Evolutionary conservation across 2,888 invertebrate genomes (phyloP), one percentile per base, ranked within the genome.

Genomic region (Machimus atricapillus): DNA sequence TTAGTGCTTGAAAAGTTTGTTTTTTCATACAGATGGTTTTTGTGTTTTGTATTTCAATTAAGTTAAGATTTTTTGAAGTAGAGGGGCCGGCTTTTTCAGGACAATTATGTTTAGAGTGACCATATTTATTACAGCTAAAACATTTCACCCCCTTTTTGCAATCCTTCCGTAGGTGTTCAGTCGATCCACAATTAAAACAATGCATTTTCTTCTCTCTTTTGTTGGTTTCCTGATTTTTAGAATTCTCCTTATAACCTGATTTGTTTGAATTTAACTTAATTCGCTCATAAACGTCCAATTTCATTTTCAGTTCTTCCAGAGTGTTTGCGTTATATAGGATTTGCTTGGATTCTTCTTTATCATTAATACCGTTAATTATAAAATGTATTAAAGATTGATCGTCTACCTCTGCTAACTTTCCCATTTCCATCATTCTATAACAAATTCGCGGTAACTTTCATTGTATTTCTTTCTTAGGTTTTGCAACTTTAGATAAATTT

Each of bases 401-500:
- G n/a, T 88, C 88, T 40, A 88, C 73, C 6, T 78, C 34, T 43
- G 76, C 52, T 56, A 16, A 16, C 31, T 46, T 31, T 9, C 58
- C 87, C 5, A 87, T 86, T 77, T 83, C 83, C n/a, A 66, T 43
- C 85, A 88, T 88, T 31, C 40, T 43, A n/a, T 43, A 85, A 19
- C 87, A 56, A 86, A 88, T 76, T 88, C 88, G 5, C 85, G 86
- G n/a, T n/a, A n/a, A n/a, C n/a, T n/a, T n/a, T n/a, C n/a, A n/a
- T n/a, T n/a, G n/a, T n/a, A n/a, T n/a, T n/a, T n/a, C n/a, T n/a
- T n/a, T n/a, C n/a, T n/a, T n/a, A n/a, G n/a, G n/a, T n/a, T n/a
- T n/a, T n/a, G n/a, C n/a, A n/a, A n/a, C n/a, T n/a, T n/a, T n/a
- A n/a, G n/a, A n/a, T n/a, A n/a, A n/a, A n/a, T n/a, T n/a, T n/a